Conservation (phyloP, 2,797 vertebrate genomes). For the Anolis apletophallus region DNA sequence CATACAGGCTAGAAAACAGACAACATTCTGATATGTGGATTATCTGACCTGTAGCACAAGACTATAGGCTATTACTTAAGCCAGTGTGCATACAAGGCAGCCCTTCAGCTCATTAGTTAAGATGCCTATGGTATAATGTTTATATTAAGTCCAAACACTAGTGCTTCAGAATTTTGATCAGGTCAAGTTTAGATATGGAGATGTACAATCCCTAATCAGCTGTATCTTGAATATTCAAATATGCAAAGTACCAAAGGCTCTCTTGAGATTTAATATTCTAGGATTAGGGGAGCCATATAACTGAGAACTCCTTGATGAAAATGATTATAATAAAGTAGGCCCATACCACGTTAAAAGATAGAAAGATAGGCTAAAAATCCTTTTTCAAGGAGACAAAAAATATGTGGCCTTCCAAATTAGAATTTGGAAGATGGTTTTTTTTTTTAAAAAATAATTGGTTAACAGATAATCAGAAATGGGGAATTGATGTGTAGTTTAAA, state of each 20-base stretch:
- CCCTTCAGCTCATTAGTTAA: slow-evolving; percentile 17
- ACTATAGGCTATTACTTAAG: slow-evolving; percentile 34
- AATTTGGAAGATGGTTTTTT: too few relatives aligned
- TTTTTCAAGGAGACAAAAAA: background rate
- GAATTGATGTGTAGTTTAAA: too few relatives aligned
- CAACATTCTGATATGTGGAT: background rate
- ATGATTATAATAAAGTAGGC: background rate
- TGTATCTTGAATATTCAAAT: slow-evolving; percentile 30
- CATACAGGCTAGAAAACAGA: too few relatives aligned
- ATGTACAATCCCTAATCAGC: slow-evolving; percentile 11
- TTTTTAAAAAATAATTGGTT: too few relatives aligned
- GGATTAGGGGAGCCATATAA: background rate
- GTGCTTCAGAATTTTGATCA: slow-evolving; percentile 20
- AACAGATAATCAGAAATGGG: background rate
- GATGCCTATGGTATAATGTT: slow-evolving; percentile 20
- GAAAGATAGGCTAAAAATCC: rapidly evolving
- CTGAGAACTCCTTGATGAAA: background rate
- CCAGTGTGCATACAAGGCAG: slow-evolving; percentile 21
- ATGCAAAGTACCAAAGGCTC: background rate
- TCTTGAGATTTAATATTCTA: slow-evolving; percentile 2
- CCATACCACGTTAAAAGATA: background rate
- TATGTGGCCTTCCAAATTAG: background rate
- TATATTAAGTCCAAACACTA: background rate
- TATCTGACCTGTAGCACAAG: slow-evolving; percentile 48
- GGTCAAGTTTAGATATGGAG: slow-evolving; percentile 11